Evolutionary conservation across 2,888 invertebrate species (phyloP).

Genomic region (Hypena proboscidalis): DNA sequence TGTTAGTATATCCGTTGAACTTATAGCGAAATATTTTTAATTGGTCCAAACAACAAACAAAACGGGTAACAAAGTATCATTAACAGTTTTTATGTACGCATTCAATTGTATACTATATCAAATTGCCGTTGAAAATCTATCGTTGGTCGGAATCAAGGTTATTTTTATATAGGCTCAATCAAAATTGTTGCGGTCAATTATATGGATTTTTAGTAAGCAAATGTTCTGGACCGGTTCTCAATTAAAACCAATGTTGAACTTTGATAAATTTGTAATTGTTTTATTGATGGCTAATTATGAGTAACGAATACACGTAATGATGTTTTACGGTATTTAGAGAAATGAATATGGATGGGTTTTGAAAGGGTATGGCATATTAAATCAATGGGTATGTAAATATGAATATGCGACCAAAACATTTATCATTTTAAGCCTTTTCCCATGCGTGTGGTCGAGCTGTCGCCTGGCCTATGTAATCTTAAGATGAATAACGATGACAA

Average conservation of each 20-base stretch:
- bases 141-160: slow-evolving; percentile 32
- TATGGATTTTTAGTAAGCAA: slow-evolving; percentile 43
- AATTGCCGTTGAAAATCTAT: slow-evolving; percentile 45
- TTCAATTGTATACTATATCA: slow-evolving; percentile 40
- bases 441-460: no score
- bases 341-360: slow-evolving; percentile 10
- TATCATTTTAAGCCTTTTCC: background rate
- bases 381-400: slow-evolving; percentile 1
- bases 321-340: slow-evolving; percentile 35
- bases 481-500: no score
- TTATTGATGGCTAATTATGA: slow-evolving; percentile 40
- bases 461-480: no score
- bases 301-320: slow-evolving; percentile 35
- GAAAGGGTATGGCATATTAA: slow-evolving; percentile 9
- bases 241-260: slow-evolving; percentile 35
- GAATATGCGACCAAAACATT: background rate
- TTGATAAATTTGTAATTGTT: slow-evolving; percentile 41
- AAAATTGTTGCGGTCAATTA: slow-evolving; percentile 43
- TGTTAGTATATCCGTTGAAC: slow-evolving; percentile 15
- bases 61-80: slow-evolving; percentile 22
- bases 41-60: slow-evolving; percentile 37
- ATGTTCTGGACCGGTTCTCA: slow-evolving; percentile 42
- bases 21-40: slow-evolving; percentile 26
- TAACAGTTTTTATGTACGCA: slow-evolving; percentile 17
- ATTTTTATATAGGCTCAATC: slow-evolving; percentile 44